Percentiles rank a stretch among this genome's conserved stretches.
Conservation (phyloP, 1,140 invertebrate genomes). For the Leptinotarsa undecemlineata region DNA sequence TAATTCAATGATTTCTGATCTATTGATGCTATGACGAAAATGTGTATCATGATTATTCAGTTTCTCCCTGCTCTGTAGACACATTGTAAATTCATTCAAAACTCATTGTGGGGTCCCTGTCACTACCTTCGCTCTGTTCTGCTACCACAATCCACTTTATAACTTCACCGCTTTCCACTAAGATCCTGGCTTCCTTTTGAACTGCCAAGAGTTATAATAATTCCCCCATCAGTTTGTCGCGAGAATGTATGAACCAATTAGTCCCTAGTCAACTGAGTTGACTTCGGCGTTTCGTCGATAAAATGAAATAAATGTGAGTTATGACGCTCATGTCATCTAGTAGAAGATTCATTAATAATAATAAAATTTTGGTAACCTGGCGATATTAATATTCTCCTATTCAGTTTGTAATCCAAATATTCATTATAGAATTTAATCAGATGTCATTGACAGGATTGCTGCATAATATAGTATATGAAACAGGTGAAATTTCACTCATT, state of each 20-base stretch:
- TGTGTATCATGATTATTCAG: neutral
- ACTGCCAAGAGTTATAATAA: conserved; percentile 40
- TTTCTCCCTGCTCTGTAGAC: neutral
- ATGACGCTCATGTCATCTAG: neutral
- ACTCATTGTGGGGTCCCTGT: neutral
- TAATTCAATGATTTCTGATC: too few relatives aligned
- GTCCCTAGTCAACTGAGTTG: neutral
- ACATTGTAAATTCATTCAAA: conserved; percentile 1
- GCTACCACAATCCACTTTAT: conserved; percentile 40
- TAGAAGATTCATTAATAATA: neutral
- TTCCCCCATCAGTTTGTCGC: conserved; percentile 28
- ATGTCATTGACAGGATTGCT: too few relatives aligned
- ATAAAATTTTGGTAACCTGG: neutral
- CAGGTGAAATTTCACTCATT: too few relatives aligned
- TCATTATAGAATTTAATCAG: too few relatives aligned
- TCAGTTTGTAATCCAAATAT: too few relatives aligned
- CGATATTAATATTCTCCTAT: too few relatives aligned
- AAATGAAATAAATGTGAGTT: neutral
- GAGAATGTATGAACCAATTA: conserved; percentile 23
- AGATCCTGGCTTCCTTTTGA: conserved; percentile 40
- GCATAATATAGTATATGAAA: too few relatives aligned
- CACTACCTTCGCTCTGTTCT: neutral
- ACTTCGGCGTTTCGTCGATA: neutral
- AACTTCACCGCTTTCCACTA: conserved; percentile 39
- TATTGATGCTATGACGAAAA: neutral